Percentiles rank a stretch among this genome's conserved stretches.
Evolutionary conservation across 1,140 invertebrate genomes (phyloP).

Genomic region (Anagrus nilaparvatae): DNA sequence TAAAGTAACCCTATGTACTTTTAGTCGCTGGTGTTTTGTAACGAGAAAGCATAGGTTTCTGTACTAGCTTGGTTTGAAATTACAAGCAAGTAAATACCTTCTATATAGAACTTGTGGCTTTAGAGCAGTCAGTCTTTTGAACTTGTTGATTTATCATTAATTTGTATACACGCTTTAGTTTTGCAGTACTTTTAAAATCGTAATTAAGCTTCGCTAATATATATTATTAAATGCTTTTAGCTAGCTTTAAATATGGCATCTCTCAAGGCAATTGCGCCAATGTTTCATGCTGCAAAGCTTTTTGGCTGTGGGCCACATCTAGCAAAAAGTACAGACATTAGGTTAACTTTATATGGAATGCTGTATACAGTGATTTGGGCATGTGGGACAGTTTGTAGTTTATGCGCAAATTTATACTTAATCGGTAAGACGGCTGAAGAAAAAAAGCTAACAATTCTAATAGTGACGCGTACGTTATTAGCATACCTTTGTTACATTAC

Average conservation of each 20-base stretch:
- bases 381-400: conserved; percentile 1
- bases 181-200: no score
- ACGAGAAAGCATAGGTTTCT: no score
- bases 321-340: conserved; percentile 11
- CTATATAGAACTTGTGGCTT: no score
- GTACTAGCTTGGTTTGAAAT: no score
- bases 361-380: conserved; percentile 9
- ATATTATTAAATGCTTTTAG: no score
- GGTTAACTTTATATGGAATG: conserved; percentile 11
- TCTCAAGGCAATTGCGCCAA: conserved; percentile 12
- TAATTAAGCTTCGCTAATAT: no score
- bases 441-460: conserved; percentile 10
- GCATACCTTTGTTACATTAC: conserved; percentile 16
- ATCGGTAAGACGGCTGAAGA: conserved; percentile 5
- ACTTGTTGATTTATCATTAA: no score
- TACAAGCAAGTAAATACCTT: no score
- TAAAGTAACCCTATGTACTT: no score
- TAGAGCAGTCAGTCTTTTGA: no score
- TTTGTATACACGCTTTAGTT: no score
- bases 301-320: conserved; percentile 16
- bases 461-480: conserved; percentile 7
- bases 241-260: neutral
- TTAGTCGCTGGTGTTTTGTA: no score
- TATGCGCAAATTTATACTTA: conserved; percentile 9
- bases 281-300: conserved; percentile 14